These are phyloP conservation scores for Corapipo altera DNA, from an alignment of 2,113 vertebrate genomes.

Conservation along the genomic window DNA sequence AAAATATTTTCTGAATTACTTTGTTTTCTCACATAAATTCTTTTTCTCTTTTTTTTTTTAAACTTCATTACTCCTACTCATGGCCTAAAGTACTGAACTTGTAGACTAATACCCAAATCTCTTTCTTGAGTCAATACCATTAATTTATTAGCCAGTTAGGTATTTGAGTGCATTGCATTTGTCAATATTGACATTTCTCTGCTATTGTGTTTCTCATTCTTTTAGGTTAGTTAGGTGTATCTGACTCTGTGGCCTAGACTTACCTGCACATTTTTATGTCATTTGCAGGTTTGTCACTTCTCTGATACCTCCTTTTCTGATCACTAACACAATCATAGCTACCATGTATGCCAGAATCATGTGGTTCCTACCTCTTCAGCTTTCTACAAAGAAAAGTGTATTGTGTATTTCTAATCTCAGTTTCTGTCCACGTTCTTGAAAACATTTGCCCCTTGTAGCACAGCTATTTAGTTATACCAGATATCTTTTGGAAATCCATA, in stretches of 20 bases:
- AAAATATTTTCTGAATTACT: slow-evolving; percentile 9
- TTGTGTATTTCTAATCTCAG: neutral
- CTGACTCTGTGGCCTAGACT: neutral
- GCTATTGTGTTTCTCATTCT: slow-evolving; percentile 17
- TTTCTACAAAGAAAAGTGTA: neutral
- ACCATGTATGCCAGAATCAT: neutral
- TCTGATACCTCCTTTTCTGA: neutral
- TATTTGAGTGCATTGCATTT: slow-evolving; percentile 9
- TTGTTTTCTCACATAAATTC: neutral
- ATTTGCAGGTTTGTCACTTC: neutral
- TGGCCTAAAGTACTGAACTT: neutral
- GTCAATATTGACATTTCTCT: slow-evolving; percentile 49
- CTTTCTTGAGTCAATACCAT: slow-evolving; percentile 49
- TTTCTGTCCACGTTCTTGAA: neutral
- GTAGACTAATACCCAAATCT: neutral
- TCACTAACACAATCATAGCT: neutral
- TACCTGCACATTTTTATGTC: neutral
- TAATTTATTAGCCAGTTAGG: slow-evolving; percentile 24
- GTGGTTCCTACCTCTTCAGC: neutral
- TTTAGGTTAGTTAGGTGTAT: neutral
- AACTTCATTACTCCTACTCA: neutral
- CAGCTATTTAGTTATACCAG: neutral
- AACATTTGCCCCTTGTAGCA: neutral
- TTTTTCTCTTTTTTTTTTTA: neutral
- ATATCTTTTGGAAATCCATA: neutral